Percentiles rank a stretch among this genome's conserved stretches.
Conservation (phyloP, 2,113 vertebrate genomes). For the Climacteris rufus region DNA sequence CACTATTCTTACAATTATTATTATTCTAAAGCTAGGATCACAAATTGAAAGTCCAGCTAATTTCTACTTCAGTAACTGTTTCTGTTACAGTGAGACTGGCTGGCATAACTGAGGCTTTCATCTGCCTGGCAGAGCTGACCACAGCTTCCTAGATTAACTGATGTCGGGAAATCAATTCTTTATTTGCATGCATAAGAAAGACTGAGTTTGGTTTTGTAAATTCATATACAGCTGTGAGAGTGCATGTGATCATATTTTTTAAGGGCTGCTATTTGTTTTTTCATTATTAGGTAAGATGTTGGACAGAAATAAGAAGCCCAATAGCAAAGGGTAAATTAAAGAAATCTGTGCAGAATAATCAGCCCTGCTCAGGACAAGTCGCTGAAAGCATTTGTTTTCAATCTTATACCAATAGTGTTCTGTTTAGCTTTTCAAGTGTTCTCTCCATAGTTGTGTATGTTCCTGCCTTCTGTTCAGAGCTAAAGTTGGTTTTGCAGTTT, state of each 20-base stretch:
- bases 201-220: neutral
- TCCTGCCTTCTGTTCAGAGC: neutral
- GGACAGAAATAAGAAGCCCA: neutral
- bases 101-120: neutral
- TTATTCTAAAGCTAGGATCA: neutral
- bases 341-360: constrained; percentile 30
- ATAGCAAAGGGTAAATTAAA: constrained; percentile 44
- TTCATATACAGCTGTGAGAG: neutral
- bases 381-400: constrained; percentile 38
- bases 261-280: constrained; percentile 14
- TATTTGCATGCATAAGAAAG: neutral
- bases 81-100: neutral
- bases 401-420: neutral
- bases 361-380: neutral
- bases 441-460: neutral
- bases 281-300: constrained; percentile 31
- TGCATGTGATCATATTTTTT: neutral
- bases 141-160: neutral
- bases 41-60: neutral
- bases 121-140: neutral
- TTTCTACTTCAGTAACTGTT: neutral
- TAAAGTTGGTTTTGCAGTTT: neutral
- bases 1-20: neutral
- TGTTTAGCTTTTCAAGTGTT: neutral
- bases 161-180: neutral